A percentile compares a stretch with the other conserved stretches of the same genome.
phyloP scores from a whole-genome alignment of 1,140 invertebrate genomes.

The Platyura marginata region DNA sequence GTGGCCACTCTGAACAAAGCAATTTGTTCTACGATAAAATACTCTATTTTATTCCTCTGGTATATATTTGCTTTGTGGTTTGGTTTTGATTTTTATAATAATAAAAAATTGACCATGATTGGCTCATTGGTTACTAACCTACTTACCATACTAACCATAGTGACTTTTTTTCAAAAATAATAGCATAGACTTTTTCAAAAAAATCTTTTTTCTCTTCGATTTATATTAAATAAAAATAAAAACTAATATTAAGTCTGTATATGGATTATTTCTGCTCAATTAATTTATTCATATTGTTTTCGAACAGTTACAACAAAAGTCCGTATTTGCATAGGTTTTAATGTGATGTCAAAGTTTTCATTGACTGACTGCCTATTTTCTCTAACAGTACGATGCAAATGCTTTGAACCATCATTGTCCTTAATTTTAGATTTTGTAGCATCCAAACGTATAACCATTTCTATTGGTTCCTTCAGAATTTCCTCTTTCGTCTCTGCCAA shows the following conservation, averaged over 20 bases:
- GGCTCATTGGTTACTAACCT: too few species aligned
- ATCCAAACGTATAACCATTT: not conserved
- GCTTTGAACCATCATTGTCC: not conserved
- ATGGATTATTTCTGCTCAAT: not conserved
- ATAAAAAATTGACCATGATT: too few species aligned
- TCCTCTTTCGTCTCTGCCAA: not conserved
- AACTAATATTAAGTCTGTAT: not conserved
- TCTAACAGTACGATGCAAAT: not conserved
- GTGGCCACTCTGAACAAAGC: too few species aligned
- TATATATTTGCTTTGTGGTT: too few species aligned
- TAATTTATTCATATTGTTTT: too few species aligned
- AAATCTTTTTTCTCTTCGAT: too few species aligned
- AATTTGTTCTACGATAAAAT: too few species aligned
- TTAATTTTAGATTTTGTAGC: not conserved
- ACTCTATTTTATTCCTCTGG: too few species aligned
- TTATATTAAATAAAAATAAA: not conserved
- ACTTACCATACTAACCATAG: too few species aligned
- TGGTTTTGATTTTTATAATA: too few species aligned
- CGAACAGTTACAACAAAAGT: constrained; percentile 4
- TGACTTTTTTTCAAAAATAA: too few species aligned
- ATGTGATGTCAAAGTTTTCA: not conserved
- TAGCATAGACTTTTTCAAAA: too few species aligned
- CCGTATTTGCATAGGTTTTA: constrained; percentile 4
- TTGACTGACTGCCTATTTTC: not conserved
- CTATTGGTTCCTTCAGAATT: not conserved